These are phyloP conservation scores for Astreopora myriophthalma DNA, from an alignment of 64 coral and sea anemone genomes.

Conservation along the genomic window DNA sequence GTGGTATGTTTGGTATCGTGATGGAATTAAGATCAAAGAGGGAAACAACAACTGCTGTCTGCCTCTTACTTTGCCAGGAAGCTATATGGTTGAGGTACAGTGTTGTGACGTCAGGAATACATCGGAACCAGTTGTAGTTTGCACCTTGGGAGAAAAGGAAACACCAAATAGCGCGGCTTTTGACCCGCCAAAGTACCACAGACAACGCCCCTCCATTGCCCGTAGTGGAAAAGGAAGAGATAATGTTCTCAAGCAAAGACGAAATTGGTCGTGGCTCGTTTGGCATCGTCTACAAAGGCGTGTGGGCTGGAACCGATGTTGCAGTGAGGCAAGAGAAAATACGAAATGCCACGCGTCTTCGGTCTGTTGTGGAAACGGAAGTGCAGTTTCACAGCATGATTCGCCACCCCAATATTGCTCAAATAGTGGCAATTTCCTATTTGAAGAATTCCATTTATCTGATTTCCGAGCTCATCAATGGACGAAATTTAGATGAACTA, in stretches of 20 bases:
- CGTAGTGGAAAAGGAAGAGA: constrained; percentile 54
- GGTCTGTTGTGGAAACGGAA: constrained; percentile 58
- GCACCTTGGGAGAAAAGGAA: background rate
- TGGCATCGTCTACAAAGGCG: constrained; percentile 60
- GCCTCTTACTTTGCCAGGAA: constrained; percentile 24
- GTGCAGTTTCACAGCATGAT: constrained; percentile 60
- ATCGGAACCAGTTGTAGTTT: constrained; percentile 31
- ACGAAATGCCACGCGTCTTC: constrained; percentile 57
- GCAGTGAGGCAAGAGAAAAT: constrained; percentile 56
- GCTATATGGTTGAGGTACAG: constrained; percentile 39
- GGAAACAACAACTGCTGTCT: constrained; percentile 5
- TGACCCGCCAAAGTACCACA: no score
- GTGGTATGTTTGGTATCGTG: constrained; percentile 52
- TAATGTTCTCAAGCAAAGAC: constrained; percentile 53
- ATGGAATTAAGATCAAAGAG: constrained; percentile 15
- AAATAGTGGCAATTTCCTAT: constrained; percentile 69
- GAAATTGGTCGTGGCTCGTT: constrained; percentile 61
- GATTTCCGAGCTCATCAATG: constrained; percentile 70
- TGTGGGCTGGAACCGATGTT: constrained; percentile 77
- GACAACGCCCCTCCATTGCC: constrained; percentile 43
- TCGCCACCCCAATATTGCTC: constrained; percentile 77
- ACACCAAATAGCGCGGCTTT: no score
- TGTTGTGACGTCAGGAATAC: background rate
- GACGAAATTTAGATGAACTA: constrained; percentile 56
- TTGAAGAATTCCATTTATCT: constrained; percentile 73